These are phyloP conservation scores for Muscina levida DNA, from an alignment of 2,888 invertebrate genomes.

Conservation along the genomic window DNA sequence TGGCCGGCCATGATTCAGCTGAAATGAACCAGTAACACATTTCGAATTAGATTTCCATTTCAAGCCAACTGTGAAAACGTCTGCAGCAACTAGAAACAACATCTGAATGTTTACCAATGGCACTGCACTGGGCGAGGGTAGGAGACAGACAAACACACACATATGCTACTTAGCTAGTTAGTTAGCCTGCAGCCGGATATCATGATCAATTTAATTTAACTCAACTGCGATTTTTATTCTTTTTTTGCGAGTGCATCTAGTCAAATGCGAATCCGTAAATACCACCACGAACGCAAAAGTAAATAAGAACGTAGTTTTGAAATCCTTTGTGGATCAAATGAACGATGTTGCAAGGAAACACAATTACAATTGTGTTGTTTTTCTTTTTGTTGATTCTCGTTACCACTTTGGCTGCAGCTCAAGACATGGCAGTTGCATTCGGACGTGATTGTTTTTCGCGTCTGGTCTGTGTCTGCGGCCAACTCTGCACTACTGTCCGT, in stretches of 20 bases:
- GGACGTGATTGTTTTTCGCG: slow-evolving; percentile 8
- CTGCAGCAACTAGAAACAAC: slow-evolving; percentile 39
- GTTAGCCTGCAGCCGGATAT: slow-evolving; percentile 61
- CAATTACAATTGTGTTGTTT: slow-evolving; percentile 33
- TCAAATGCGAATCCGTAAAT: background rate
- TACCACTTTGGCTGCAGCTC: background rate
- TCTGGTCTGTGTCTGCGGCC: background rate
- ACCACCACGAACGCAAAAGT: background rate
- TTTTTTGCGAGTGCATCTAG: background rate
- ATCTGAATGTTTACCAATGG: slow-evolving; percentile 7
- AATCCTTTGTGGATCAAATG: slow-evolving; percentile 35
- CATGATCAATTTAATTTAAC: slow-evolving; percentile 66
- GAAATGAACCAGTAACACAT: slow-evolving; percentile 44
- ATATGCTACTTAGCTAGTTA: slow-evolving; percentile 36
- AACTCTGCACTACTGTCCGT: slow-evolving; percentile 28
- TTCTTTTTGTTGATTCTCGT: slow-evolving; percentile 9
- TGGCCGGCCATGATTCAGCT: slow-evolving; percentile 41
- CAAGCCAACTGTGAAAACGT: slow-evolving; percentile 48
- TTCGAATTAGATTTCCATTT: slow-evolving; percentile 61
- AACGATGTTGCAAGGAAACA: slow-evolving; percentile 21
- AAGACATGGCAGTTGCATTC: slow-evolving; percentile 14
- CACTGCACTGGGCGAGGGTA: no score
- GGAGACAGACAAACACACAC: no score
- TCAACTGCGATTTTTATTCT: slow-evolving; percentile 30
- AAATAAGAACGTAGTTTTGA: slow-evolving; percentile 43